Conservation (phyloP, 2,888 invertebrate genomes). For the Toxonevra muliebris region DNA sequence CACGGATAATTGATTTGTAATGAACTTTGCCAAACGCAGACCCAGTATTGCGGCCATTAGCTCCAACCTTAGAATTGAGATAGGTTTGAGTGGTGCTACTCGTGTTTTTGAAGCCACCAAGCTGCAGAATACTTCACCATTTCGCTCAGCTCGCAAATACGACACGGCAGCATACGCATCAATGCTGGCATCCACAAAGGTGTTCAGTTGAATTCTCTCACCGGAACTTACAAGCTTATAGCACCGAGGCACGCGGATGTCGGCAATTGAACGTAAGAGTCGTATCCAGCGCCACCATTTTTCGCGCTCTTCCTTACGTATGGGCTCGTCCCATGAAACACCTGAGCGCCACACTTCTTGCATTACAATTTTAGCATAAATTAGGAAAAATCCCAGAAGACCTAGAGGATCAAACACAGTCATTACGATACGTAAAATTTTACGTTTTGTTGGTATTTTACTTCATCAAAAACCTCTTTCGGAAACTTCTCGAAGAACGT, state of each 20-base stretch:
- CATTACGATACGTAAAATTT: conserved; percentile 27
- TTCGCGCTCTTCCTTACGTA: conserved; percentile 12
- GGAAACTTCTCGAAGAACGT: conserved; percentile 28
- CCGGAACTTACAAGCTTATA: conserved; percentile 4
- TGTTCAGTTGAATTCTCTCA: background rate
- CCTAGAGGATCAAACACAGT: conserved; percentile 25
- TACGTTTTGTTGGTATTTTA: conserved; percentile 32
- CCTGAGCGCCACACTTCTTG: conserved; percentile 28
- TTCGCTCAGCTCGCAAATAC: conserved; percentile 10
- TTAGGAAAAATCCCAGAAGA: conserved; percentile 17
- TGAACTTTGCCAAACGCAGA: conserved; percentile 5
- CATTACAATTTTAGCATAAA: conserved; percentile 29
- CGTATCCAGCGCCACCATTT: conserved; percentile 20
- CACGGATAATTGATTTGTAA: background rate
- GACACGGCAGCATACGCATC: conserved; percentile 8
- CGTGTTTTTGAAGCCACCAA: conserved; percentile 25
- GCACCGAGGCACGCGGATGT: conserved; percentile 18
- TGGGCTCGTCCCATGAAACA: conserved; percentile 21
- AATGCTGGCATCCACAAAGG: conserved; percentile 25
- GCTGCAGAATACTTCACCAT: background rate
- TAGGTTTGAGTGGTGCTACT: conserved; percentile 1
- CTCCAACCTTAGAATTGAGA: conserved; percentile 3
- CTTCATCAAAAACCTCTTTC: conserved; percentile 20
- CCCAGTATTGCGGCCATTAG: conserved; percentile 19
- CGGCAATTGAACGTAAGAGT: background rate